Base-by-base conservation (phyloP, 1,140 invertebrate species). In the Trachymyrmex cornetzi region DNA sequence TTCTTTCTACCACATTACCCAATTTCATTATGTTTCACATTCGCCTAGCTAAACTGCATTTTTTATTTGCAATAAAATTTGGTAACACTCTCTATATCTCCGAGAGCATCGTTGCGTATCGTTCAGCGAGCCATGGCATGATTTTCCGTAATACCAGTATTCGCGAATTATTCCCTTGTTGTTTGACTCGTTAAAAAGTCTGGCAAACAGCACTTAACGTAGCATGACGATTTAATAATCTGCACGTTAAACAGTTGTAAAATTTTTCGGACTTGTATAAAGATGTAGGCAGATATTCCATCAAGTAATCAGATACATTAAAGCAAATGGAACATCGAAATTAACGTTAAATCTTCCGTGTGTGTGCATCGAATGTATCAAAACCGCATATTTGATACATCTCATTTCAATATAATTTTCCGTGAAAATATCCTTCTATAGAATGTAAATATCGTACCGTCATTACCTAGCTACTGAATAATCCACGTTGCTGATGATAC, bases 41-140 rank as follows among this genome's bases (percentile, higher is more conserved):
- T 80, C 61, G 6, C 14, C 64, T 44, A 7, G 9, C 14, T 30
- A 77, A 48, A 55, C 44, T 64, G 12, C 38, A 79, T 64, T 66
- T 81, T 69, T n/a, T 24, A 69, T 81, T 57, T 81, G 64, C 63
- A 38, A 69, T 81, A 81, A 69, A 81, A 69, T 67, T 80, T 80
- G 38, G 44, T 53, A 80, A 80, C 77, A 66, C 38, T 24, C 19
- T 34, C 14, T 80, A 9, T 67, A 80, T 67, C 77, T 80, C 63
- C 30, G 24, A 14, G 19, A 30, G 59, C 59, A 79, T 79, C 77
- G 24, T 79, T 66, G 75, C 75, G 24, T 77, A 77, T 48, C 77
- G 61, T 7, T 66, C 38, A 79, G 38, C 77, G 24, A 66, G 12
- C 77, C 61, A 38, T 63, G 24, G 16, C 38, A 19, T 16, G 44